A percentile compares a stretch with the other conserved stretches of the same genome.
Conservation (phyloP, 2,888 invertebrate genomes). For the Agonopterix heracliana region DNA sequence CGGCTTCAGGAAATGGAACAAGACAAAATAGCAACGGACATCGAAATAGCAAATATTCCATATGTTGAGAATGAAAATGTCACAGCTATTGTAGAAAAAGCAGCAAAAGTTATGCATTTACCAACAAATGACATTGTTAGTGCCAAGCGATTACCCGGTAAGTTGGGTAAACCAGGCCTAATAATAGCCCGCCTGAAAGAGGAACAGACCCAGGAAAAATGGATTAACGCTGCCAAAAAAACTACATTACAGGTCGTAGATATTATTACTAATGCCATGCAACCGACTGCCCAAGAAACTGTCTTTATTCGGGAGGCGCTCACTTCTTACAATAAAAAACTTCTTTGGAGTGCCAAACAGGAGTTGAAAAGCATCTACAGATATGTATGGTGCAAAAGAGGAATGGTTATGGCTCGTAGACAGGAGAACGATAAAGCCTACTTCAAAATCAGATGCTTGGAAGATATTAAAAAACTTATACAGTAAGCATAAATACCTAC, state of each 20-base stretch:
- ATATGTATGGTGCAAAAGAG: conserved; percentile 1
- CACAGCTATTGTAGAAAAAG: neutral
- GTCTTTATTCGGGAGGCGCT: neutral
- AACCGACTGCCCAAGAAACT: neutral
- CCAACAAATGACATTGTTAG: neutral
- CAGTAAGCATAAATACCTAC: neutral
- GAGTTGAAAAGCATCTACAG: neutral
- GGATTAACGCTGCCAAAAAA: neutral
- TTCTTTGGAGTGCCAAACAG: neutral
- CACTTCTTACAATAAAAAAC: neutral
- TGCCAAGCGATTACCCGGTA: neutral
- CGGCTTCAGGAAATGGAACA: neutral
- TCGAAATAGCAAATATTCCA: neutral
- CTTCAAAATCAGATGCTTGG: neutral
- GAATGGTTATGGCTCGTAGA: neutral
- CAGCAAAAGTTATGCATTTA: neutral
- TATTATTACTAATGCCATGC: neutral
- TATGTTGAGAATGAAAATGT: neutral
- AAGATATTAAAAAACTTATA: neutral
- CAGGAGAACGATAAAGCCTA: neutral
- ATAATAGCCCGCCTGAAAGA: neutral
- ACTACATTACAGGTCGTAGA: neutral
- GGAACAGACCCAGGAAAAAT: neutral
- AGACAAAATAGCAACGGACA: neutral
- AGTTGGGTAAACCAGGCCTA: neutral